A percentile compares a stretch with the other conserved stretches of the same genome.
phyloP scores from a whole-genome alignment of 2,113 vertebrate species.

The Seriola quinqueradiata region DNA sequence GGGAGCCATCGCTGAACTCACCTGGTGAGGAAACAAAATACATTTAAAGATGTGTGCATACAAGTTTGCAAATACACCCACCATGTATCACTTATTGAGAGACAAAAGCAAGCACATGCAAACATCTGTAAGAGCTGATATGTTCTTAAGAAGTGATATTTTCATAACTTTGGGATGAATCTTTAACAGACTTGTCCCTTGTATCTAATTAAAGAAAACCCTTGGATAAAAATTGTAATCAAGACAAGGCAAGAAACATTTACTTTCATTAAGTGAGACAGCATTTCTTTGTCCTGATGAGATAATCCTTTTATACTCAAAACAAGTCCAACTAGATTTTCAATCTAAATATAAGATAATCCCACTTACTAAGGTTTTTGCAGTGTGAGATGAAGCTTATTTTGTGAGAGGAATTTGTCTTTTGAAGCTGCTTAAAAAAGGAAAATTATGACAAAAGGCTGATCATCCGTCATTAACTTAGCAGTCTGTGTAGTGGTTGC shows the following conservation, averaged over 20 bases:
- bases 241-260: conserved; percentile 12
- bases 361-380: conserved; percentile 21
- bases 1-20: conserved; percentile 98
- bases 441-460: conserved; percentile 18
- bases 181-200: background rate
- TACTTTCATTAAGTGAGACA: conserved; percentile 17
- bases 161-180: conserved; percentile 12
- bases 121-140: background rate
- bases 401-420: conserved; percentile 3
- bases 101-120: background rate
- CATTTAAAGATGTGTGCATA: too few relatives aligned
- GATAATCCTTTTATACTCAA: conserved; percentile 46
- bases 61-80: too few relatives aligned
- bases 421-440: conserved; percentile 36
- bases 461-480: conserved; percentile 34
- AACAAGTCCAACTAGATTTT: conserved; percentile 33
- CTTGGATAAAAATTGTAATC: background rate
- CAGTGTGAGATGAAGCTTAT: conserved; percentile 30
- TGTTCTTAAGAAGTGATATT: background rate
- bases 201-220: conserved; percentile 31
- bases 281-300: background rate
- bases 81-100: background rate
- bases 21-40: conserved; percentile 78
- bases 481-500: background rate
- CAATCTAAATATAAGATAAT: conserved; percentile 44